A percentile compares a stretch with the other conserved stretches of the same genome.
phyloP scores from a whole-genome alignment of 2,888 invertebrate genomes.

The Noctua fimbriata region DNA sequence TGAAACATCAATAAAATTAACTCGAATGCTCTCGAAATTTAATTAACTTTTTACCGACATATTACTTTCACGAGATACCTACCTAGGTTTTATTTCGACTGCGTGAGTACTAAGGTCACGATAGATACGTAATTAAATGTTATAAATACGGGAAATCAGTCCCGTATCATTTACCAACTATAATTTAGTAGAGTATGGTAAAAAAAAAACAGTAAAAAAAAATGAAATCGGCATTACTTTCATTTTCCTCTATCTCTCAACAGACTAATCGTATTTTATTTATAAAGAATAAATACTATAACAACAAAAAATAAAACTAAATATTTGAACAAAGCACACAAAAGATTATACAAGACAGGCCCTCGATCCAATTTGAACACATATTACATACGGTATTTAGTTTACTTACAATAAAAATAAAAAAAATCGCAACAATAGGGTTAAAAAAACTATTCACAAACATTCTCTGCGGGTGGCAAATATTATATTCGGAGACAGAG shows the following conservation, averaged over 20 bases:
- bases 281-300: constrained; percentile 43
- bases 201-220: constrained; percentile 32
- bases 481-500: constrained; percentile 1
- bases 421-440: constrained; percentile 71
- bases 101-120: not conserved
- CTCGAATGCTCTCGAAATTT: no score
- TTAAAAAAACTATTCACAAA: constrained; percentile 75
- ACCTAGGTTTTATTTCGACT: not conserved
- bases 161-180: no score
- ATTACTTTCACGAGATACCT: no score
- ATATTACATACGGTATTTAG: constrained; percentile 81
- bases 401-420: constrained; percentile 67
- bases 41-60: not conserved
- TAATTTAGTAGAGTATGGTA: not conserved
- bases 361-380: constrained; percentile 80
- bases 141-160: not conserved
- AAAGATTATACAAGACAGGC: constrained; percentile 60
- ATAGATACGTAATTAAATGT: not conserved
- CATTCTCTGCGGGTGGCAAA: constrained; percentile 79
- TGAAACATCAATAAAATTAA: no score
- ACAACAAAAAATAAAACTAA: constrained; percentile 24
- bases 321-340: constrained; percentile 60
- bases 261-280: constrained; percentile 50
- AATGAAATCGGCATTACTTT: constrained; percentile 42
- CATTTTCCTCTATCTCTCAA: constrained; percentile 47